Evolutionary conservation across 2,888 invertebrate species (phyloP), one percentile per base, ranked within the genome.

Genomic region (Synanthedon andrenaeformis): DNA sequence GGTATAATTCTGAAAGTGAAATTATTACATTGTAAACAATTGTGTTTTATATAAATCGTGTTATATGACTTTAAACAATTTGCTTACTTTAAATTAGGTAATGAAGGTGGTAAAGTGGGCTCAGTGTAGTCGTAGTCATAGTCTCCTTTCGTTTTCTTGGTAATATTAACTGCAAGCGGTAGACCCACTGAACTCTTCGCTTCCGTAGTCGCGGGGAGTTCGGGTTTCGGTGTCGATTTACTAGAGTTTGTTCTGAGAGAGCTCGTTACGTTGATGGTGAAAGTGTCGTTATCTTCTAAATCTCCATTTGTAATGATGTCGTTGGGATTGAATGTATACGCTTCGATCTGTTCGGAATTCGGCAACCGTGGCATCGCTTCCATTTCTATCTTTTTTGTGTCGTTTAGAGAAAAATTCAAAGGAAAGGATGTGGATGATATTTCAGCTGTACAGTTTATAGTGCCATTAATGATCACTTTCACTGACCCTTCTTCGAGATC

Each of bases 51-150:
- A n/a, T 13, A 42, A 12, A 5, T 17, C 3, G 3, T 23, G 23
- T 23, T 23, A 23, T 5, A 23, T 23, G 23, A 23, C 23, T 28
- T 28, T 28, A 6, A 28, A 28, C 2, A 35, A 35, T 35, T 35
- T 49, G 69, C 80, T 85, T 84, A 92, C 93, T 91, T 91, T 52
- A 95, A 84, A 77, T 95, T 95, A 0, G 95, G 95, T 54, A 95
- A 74, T 10, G 94, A 94, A n/a, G 95, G 95, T 2, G 94, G 95
- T 54, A 95, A 71, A 0, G 93, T 92, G 0, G 92, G 91, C 60
- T 91, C 90, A 52, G 86, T 89, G 66, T 93, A 93, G 67, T 93
- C 93, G 65, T 91, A 92, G 62, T 92, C 91, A 59, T 91, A 90
- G 59, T 90, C 90, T 53, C 88, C 89, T 60, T 90, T 90, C 12